Evolutionary conservation across 2,113 vertebrate genomes (phyloP).

Genomic region (human (Homo sapiens)): DNA sequence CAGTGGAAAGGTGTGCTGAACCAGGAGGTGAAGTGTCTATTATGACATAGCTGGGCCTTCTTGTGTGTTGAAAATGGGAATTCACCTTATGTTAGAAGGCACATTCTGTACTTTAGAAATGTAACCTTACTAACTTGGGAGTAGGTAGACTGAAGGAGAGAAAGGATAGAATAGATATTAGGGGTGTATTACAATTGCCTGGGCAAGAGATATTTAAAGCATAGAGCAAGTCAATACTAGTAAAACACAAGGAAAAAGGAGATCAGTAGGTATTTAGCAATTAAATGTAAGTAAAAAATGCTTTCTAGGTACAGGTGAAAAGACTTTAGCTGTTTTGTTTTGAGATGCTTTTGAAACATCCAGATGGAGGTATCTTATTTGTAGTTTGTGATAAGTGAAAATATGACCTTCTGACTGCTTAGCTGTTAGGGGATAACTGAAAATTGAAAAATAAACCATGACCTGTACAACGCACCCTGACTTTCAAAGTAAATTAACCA

Average conservation of each 20-base stretch:
- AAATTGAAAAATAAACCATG: slow-evolving; percentile 36
- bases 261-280: neutral
- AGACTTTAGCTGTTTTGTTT: neutral
- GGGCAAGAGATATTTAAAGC: neutral
- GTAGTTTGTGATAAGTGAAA: slow-evolving; percentile 31
- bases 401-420: neutral
- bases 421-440: neutral
- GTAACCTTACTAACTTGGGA: neutral
- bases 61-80: neutral
- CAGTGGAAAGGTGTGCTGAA: neutral
- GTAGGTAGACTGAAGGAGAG: rapidly evolving
- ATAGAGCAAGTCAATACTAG: neutral
- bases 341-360: neutral
- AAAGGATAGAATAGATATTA: neutral
- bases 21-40: neutral
- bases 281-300: neutral
- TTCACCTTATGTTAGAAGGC: neutral
- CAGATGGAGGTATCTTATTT: neutral
- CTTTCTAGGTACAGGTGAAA: neutral
- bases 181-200: neutral
- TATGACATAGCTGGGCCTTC: neutral
- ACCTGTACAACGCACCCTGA: neutral
- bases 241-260: neutral
- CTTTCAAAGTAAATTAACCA: neutral
- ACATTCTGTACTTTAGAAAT: neutral